These are phyloP conservation scores for Diarsia brunnea DNA, from an alignment of 2,888 invertebrate genomes.

Conservation along the genomic window DNA sequence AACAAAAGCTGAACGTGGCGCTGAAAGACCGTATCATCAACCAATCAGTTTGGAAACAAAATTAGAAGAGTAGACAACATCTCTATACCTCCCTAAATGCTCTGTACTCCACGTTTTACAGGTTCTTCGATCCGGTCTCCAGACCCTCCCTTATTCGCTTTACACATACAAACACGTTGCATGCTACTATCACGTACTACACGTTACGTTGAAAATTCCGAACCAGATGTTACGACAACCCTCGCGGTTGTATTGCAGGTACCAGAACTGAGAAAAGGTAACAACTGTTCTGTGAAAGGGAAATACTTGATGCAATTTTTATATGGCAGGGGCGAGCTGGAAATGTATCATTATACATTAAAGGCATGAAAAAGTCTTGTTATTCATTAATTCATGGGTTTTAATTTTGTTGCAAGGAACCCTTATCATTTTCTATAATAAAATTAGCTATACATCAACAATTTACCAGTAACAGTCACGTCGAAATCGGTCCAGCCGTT, in stretches of 20 bases:
- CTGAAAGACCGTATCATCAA: not conserved
- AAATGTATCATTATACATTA: too few species aligned
- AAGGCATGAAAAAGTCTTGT: too few species aligned
- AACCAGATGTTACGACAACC: slow-evolving; percentile 46
- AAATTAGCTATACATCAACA: too few species aligned
- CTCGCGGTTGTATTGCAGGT: not conserved
- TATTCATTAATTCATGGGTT: too few species aligned
- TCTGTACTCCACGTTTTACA: slow-evolving; percentile 13
- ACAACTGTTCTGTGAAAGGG: not conserved
- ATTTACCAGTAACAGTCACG: too few species aligned
- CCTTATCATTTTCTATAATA: too few species aligned
- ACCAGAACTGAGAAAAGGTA: not conserved
- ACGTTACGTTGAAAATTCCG: slow-evolving; percentile 44
- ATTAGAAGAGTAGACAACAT: not conserved
- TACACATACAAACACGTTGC: slow-evolving; percentile 21
- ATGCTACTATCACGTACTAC: slow-evolving; percentile 39
- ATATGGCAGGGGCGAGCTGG: too few species aligned
- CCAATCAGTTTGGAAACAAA: slow-evolving; percentile 3
- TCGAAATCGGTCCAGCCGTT: too few species aligned
- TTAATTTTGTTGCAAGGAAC: too few species aligned
- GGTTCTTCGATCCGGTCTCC: not conserved
- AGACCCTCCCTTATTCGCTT: slow-evolving; percentile 1
- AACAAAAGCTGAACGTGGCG: not conserved
- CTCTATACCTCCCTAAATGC: not conserved
- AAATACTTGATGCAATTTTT: slow-evolving; percentile 14